Evolutionary conservation across 2,888 invertebrate genomes (phyloP).

Genomic region (Ophion slaviceki): DNA sequence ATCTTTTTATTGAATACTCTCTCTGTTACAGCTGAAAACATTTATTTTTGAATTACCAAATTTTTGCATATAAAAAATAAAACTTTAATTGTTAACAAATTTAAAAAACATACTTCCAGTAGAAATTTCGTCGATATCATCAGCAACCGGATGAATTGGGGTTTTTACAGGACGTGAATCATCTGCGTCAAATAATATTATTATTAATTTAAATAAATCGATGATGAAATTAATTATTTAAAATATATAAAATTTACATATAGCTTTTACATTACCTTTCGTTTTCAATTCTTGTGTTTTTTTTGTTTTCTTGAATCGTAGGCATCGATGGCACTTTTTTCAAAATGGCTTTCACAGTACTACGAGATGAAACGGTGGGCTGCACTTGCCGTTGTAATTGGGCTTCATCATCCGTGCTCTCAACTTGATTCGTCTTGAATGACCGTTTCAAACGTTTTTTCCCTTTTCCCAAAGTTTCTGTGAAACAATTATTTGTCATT

Average conservation of each 20-base stretch:
- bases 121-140: too few species aligned
- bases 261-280: too few species aligned
- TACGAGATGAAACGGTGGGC: background rate
- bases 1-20: background rate
- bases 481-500: background rate
- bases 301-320: conserved; percentile 3
- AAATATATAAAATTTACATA: conserved; percentile 1
- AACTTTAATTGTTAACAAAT: background rate
- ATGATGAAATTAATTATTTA: background rate
- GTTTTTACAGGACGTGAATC: too few species aligned
- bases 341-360: background rate
- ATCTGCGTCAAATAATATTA: too few species aligned
- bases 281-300: background rate
- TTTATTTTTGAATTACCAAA: background rate
- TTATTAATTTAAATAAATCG: too few species aligned
- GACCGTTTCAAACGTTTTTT: conserved; percentile 16
- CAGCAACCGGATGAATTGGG: too few species aligned
- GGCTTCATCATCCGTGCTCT: conserved; percentile 14
- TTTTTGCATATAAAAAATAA: background rate
- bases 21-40: conserved; percentile 6
- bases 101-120: too few species aligned
- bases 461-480: conserved; percentile 11
- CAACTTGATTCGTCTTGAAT: conserved; percentile 2
- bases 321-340: conserved; percentile 25
- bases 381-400: background rate